Evolutionary conservation across 2,113 vertebrate species (phyloP).

Genomic region (Sorex fumeus): DNA sequence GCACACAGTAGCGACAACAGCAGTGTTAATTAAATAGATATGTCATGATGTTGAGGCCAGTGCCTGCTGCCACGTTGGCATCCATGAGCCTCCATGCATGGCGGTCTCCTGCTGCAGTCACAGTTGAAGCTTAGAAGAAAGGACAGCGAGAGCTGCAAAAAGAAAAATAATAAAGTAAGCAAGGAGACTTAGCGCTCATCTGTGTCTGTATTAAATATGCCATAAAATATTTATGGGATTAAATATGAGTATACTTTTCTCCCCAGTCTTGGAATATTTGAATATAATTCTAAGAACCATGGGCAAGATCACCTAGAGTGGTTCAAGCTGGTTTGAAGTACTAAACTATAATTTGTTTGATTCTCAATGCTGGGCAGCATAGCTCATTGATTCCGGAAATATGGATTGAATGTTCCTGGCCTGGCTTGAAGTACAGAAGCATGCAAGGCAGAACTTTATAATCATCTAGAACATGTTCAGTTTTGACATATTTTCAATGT

Average conservation of each 20-base stretch:
- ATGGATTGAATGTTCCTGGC: conserved; percentile 13
- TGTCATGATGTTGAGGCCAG: conserved; percentile 85
- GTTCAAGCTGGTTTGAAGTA: conserved; percentile 72
- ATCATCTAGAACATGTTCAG: neutral
- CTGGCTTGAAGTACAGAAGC: neutral
- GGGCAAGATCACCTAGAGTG: conserved; percentile 73
- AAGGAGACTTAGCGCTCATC: conserved; percentile 62
- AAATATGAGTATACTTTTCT: conserved; percentile 68
- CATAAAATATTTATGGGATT: conserved; percentile 84
- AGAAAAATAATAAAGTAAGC: conserved; percentile 51
- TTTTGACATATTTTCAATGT: neutral
- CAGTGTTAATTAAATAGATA: conserved; percentile 91
- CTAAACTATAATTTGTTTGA: conserved; percentile 60
- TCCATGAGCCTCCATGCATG: conserved; percentile 76
- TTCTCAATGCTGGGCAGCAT: neutral
- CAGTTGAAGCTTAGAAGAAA: neutral
- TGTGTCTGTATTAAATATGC: conserved; percentile 78
- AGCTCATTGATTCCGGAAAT: conserved; percentile 48
- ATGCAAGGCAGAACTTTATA: conserved; percentile 1
- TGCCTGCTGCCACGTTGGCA: conserved; percentile 83
- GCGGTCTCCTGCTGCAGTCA: conserved; percentile 26
- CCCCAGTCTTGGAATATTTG: conserved; percentile 67
- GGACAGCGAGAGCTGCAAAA: conserved; percentile 26
- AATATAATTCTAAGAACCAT: conserved; percentile 76
- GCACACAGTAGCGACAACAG: conserved; percentile 82